These are phyloP conservation scores for Triplophysa dalaica DNA, from an alignment of 2,113 vertebrate species.

Conservation along the genomic window DNA sequence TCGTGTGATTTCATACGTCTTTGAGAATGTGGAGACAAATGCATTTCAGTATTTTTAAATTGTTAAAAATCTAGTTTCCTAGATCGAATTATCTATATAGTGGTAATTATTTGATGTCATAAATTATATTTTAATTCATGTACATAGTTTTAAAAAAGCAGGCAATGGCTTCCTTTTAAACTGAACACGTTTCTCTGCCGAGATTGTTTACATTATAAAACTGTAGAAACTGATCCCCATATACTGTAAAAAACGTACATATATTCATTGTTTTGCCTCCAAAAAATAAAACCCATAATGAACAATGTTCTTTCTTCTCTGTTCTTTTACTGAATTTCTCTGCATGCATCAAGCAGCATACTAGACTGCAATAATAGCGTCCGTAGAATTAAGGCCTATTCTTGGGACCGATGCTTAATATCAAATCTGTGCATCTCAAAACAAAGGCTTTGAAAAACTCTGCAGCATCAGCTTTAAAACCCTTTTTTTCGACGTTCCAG, in stretches of 20 bases:
- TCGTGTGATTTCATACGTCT: conserved; percentile 94
- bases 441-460: not conserved
- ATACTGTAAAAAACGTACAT: conserved; percentile 94
- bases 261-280: conserved; percentile 95
- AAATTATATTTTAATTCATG: conserved; percentile 99
- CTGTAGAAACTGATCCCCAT: conserved; percentile 99
- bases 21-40: conserved; percentile 84
- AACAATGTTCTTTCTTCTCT: conserved; percentile 56
- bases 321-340: conserved; percentile 27
- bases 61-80: conserved; percentile 99
- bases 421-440: not conserved
- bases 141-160: conserved; percentile 89
- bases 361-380: not conserved
- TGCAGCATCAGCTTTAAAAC: conserved; percentile 16
- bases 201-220: conserved; percentile 99
- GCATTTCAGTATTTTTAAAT: conserved; percentile 99
- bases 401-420: conserved; percentile 10
- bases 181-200: conserved; percentile 86
- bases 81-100: conserved; percentile 94
- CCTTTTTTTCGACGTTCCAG: not conserved
- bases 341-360: not conserved
- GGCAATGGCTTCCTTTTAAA: conserved; percentile 94
- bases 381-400: not conserved
- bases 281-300: conserved; percentile 85
- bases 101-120: conserved; percentile 95